A percentile compares a stretch with the other conserved stretches of the same genome.
These are phyloP conservation scores for Scophthalmus maximus DNA, from an alignment of 2,113 vertebrate species.

Conservation along the genomic window DNA sequence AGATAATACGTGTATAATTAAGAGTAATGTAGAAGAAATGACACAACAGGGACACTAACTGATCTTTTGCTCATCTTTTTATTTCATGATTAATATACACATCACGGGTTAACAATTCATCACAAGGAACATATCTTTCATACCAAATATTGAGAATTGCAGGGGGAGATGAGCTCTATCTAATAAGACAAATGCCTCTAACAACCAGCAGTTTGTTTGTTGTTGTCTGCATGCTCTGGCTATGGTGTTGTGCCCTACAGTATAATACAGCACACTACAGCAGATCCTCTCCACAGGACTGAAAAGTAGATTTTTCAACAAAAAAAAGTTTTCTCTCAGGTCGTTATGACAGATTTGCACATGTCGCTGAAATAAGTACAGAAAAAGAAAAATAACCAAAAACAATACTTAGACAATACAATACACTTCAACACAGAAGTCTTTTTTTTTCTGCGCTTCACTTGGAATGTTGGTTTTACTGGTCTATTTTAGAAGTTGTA, in stretches of 20 bases:
- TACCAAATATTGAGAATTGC: slow-evolving; percentile 80
- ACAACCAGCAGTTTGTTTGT: slow-evolving; percentile 70
- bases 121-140: slow-evolving; percentile 85
- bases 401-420: neutral
- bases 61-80: slow-evolving; percentile 77
- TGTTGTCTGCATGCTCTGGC: slow-evolving; percentile 77
- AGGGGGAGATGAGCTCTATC: slow-evolving; percentile 71
- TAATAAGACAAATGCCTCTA: slow-evolving; percentile 76
- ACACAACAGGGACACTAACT: slow-evolving; percentile 6
- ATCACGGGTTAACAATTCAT: slow-evolving; percentile 85
- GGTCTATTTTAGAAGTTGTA: neutral
- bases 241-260: slow-evolving; percentile 68
- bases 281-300: slow-evolving; percentile 53
- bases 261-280: slow-evolving; percentile 58
- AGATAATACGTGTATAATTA: too few relatives aligned
- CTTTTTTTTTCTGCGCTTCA: slow-evolving; percentile 11
- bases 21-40: slow-evolving; percentile 32
- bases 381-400: neutral
- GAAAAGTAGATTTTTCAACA: slow-evolving; percentile 61
- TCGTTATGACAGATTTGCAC: neutral
- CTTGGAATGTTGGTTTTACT: slow-evolving; percentile 27
- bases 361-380: slow-evolving; percentile 11
- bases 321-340: slow-evolving; percentile 1
- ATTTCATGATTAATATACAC: slow-evolving; percentile 86
- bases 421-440: neutral